Base-by-base conservation (phyloP, 2,888 invertebrate genomes). In the Thereva unica region DNA sequence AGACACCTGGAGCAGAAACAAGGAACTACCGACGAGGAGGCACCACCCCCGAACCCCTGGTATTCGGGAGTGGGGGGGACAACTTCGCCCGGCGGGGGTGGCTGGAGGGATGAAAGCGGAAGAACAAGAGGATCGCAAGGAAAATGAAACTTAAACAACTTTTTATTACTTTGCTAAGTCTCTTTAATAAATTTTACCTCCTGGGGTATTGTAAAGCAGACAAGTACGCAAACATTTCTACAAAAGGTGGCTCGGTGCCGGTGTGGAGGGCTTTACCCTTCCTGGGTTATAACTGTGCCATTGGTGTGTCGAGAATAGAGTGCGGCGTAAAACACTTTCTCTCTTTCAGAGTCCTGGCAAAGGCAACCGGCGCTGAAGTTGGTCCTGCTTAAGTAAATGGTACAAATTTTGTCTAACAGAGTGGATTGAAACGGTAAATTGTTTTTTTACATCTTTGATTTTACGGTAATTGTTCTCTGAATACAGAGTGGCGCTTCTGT, bases 161-260 rank as follows among this genome's bases (percentile, higher is more conserved):
- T 69, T 69, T 69, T 69, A 69, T 69, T 69, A 69, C 69, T 69
- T 69, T 54, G 69, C 69, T 67, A 61, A 69, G 67, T 69, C 69
- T 61, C 65, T 67, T 68, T 54, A 56, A 66, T 66, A 66, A 66
- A 66, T 66, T 66, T 66, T 54, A 66, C 66, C 66, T 66, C 55
- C 65, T 65, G 47, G 55, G 65, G 55, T 55, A 56, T 65, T 55
- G 65, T 61, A 50, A 61, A 50, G 61, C 61, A 61, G 61, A 61
- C 61, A 61, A 61, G 61, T 61, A 61, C 40, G 61, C 50, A 61
- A 61, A 61, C 61, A 61, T 61, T 61, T 61, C 50, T 61, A 61
- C 61, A 61, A 50, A 61, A 61, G 61, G 61, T 61, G 61, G 61
- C 50, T 23, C 23, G 50, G 61, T 61, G n/a, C 61, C 61, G 10